A percentile compares a stretch with the other conserved stretches of the same genome.
These are phyloP conservation scores for Cryptoblepharus egeriae DNA, from an alignment of 2,797 vertebrate genomes.

Conservation along the genomic window DNA sequence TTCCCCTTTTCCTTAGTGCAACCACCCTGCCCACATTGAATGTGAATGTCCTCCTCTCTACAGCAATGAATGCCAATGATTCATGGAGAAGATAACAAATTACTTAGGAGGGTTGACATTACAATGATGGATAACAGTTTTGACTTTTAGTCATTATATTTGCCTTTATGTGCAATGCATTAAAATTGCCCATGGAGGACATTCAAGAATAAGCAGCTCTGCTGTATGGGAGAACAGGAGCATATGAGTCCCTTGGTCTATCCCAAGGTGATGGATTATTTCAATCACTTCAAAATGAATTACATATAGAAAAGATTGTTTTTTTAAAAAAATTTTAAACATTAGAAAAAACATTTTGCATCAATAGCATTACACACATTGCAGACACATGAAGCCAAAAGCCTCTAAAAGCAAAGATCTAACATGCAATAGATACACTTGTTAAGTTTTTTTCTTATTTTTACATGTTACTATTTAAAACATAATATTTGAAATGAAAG, in stretches of 20 bases:
- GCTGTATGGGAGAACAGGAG: neutral
- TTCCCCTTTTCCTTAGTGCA: conserved; percentile 21
- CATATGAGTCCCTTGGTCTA: neutral
- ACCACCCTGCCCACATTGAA: neutral
- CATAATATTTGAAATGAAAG: no score
- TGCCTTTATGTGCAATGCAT: conserved; percentile 4
- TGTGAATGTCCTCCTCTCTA: conserved; percentile 30
- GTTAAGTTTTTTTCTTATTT: neutral
- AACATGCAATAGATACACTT: neutral
- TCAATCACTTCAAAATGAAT: neutral
- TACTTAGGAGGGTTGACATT: conserved; percentile 29
- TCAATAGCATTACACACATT: no score
- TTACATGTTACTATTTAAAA: no score
- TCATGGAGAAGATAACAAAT: neutral
- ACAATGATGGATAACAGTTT: conserved; percentile 10
- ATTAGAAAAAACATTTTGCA: no score
- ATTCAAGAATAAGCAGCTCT: neutral
- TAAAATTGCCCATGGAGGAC: neutral
- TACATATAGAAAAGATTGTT: neutral
- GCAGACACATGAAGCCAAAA: neutral
- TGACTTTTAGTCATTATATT: neutral
- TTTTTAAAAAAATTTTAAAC: no score
- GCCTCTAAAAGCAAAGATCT: neutral
- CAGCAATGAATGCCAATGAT: neutral
- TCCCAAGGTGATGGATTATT: neutral